phyloP scores from a whole-genome alignment of 2,113 vertebrate species.

The Rhinogobius similis region DNA sequence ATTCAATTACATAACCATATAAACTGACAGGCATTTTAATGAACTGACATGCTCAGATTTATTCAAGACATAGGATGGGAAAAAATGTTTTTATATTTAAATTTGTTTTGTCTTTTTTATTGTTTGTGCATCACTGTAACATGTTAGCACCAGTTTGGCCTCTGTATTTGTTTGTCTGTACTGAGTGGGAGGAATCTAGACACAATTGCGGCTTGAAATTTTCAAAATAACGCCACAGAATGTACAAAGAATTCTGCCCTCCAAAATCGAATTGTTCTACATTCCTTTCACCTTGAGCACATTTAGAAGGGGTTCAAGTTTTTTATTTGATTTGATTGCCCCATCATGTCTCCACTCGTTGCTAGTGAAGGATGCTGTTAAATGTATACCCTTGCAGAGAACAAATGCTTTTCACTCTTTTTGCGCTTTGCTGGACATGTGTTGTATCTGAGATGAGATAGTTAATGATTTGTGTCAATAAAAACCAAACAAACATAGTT shows the following conservation, averaged over 20 bases:
- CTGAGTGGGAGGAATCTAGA: conserved; percentile 74
- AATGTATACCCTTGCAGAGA: conserved; percentile 75
- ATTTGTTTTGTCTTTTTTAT: conserved; percentile 37
- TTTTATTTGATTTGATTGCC: conserved; percentile 30
- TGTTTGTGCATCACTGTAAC: conserved; percentile 70
- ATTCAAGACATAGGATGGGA: conserved; percentile 50
- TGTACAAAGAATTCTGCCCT: conserved; percentile 61
- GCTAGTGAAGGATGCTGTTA: conserved; percentile 67
- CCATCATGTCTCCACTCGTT: conserved; percentile 40
- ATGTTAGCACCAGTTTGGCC: conserved; percentile 74
- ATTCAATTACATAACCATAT: no score
- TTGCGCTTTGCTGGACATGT: conserved; percentile 88
- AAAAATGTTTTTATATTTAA: conserved; percentile 47
- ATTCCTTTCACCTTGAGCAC: conserved; percentile 34
- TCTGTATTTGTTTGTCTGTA: conserved; percentile 81
- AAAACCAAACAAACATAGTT: conserved; percentile 80
- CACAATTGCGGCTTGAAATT: conserved; percentile 57
- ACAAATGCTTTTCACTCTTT: conserved; percentile 83
- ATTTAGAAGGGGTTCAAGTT: conserved; percentile 33
- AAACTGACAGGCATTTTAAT: no score
- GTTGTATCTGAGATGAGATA: conserved; percentile 86
- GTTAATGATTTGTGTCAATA: conserved; percentile 85
- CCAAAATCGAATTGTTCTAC: conserved; percentile 33
- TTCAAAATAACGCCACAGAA: conserved; percentile 52
- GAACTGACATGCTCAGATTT: conserved; percentile 28